Conservation (phyloP, 2,888 invertebrate genomes). For the Cloeon dipterum region DNA sequence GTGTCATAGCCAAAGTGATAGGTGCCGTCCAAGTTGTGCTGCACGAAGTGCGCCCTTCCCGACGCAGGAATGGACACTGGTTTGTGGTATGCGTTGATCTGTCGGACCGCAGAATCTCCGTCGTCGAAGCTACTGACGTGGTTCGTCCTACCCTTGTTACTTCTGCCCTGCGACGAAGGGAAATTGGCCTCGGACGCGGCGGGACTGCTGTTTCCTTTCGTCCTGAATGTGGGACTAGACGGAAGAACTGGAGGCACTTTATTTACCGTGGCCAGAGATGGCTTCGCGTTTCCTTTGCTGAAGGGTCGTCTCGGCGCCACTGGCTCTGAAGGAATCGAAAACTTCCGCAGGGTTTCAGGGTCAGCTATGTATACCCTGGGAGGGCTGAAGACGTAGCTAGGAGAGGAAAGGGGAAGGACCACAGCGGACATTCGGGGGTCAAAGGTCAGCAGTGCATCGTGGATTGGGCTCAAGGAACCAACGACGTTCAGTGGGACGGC, state of each 20-base stretch:
- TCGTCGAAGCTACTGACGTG: background rate
- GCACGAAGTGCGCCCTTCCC: slow-evolving; percentile 3
- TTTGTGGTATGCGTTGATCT: background rate
- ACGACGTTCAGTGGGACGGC: no score
- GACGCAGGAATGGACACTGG: slow-evolving; percentile 6
- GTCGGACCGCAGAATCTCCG: background rate
- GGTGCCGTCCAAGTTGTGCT: slow-evolving; percentile 6
- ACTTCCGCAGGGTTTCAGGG: no score
- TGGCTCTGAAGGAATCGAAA: no score
- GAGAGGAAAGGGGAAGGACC: background rate
- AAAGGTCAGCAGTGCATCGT: background rate
- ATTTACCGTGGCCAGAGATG: no score
- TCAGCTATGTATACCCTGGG: no score
- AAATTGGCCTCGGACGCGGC: background rate
- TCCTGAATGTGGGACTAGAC: background rate
- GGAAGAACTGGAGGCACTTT: no score
- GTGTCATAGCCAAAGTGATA: slow-evolving; percentile 8
- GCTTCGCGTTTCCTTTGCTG: no score
- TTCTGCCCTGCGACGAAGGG: background rate
- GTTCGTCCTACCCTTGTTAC: background rate
- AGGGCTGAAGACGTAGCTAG: background rate
- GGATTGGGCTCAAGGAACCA: background rate
- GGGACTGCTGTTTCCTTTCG: background rate
- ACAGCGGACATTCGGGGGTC: background rate
- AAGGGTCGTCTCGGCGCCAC: no score